Percentiles rank a stretch among this genome's conserved stretches.
These are phyloP conservation scores for Salvelinus namaycush DNA, from an alignment of 2,113 vertebrate genomes.

Conservation along the genomic window DNA sequence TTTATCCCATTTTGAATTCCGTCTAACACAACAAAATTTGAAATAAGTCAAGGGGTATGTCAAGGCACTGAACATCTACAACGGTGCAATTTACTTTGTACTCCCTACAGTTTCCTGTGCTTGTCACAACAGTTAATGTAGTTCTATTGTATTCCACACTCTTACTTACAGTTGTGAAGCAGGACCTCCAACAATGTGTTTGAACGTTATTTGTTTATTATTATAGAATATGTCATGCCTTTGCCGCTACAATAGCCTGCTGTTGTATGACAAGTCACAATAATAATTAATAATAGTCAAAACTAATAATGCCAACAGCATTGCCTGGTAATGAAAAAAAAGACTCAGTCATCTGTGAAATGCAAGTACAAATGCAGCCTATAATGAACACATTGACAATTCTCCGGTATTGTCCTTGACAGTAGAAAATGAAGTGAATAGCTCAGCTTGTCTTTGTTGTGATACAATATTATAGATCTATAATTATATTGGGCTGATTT, in stretches of 20 bases:
- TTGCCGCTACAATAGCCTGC: slow-evolving; percentile 63
- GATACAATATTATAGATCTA: slow-evolving; percentile 75
- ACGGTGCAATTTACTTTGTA: not conserved
- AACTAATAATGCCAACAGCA: slow-evolving; percentile 72
- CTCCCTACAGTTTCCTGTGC: not conserved
- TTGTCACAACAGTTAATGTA: not conserved
- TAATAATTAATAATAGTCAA: slow-evolving; percentile 60
- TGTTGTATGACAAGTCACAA: slow-evolving; percentile 72
- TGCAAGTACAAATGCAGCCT: slow-evolving; percentile 64
- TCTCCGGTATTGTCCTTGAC: slow-evolving; percentile 67
- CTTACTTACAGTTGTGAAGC: slow-evolving; percentile 11
- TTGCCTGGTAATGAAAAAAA: slow-evolving; percentile 67
- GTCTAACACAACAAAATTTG: too few relatives aligned
- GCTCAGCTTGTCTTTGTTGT: slow-evolving; percentile 69
- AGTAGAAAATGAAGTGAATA: slow-evolving; percentile 68
- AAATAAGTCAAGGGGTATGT: too few relatives aligned
- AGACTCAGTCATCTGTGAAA: slow-evolving; percentile 72
- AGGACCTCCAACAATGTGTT: slow-evolving; percentile 31
- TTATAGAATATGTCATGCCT: slow-evolving; percentile 56
- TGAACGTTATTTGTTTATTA: slow-evolving; percentile 16
- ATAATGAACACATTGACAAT: slow-evolving; percentile 72
- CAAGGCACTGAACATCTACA: not conserved
- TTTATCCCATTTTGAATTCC: too few relatives aligned
- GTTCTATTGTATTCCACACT: not conserved
- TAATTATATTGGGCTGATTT: slow-evolving; percentile 72